Conservation (phyloP, 1,140 invertebrate species). For the Macrobrachium nipponense region DNA sequence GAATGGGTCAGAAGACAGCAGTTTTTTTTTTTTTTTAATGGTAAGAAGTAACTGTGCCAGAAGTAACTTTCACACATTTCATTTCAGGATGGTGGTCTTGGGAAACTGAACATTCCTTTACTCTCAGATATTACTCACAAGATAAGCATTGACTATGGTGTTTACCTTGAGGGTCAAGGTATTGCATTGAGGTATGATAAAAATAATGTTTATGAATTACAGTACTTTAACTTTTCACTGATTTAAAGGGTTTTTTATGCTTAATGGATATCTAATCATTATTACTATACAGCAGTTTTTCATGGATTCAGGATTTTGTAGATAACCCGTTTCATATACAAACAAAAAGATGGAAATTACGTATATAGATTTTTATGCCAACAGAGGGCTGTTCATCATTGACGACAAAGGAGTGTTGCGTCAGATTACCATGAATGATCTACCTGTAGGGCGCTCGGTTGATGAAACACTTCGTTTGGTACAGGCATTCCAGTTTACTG, state of each 20-base stretch:
- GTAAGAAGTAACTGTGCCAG: too few relatives aligned
- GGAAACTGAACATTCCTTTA: constrained; percentile 88
- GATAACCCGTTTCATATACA: too few relatives aligned
- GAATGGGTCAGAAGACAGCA: too few relatives aligned
- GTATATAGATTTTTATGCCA: too few relatives aligned
- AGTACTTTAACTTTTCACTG: not conserved
- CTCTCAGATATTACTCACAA: constrained; percentile 91
- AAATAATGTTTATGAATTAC: not conserved
- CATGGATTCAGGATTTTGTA: too few relatives aligned
- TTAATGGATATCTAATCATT: too few relatives aligned
- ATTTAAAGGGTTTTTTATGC: not conserved
- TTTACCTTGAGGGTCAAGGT: constrained; percentile 90
- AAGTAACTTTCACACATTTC: not conserved
- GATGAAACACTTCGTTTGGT: constrained; percentile 91
- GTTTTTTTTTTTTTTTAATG: too few relatives aligned
- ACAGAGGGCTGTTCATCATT: constrained; percentile 78
- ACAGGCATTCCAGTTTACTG: constrained; percentile 94
- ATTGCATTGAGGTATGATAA: constrained; percentile 76
- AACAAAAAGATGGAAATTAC: too few relatives aligned
- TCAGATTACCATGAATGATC: constrained; percentile 80
- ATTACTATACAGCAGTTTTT: not conserved
- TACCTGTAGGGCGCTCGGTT: constrained; percentile 82
- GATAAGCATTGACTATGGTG: constrained; percentile 78
- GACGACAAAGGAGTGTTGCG: constrained; percentile 75
- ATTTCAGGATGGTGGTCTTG: constrained; percentile 83